Evolutionary conservation across 2,797 vertebrate species (phyloP), one percentile per base, ranked within the genome.

Genomic region (Nyctalus aviator): DNA sequence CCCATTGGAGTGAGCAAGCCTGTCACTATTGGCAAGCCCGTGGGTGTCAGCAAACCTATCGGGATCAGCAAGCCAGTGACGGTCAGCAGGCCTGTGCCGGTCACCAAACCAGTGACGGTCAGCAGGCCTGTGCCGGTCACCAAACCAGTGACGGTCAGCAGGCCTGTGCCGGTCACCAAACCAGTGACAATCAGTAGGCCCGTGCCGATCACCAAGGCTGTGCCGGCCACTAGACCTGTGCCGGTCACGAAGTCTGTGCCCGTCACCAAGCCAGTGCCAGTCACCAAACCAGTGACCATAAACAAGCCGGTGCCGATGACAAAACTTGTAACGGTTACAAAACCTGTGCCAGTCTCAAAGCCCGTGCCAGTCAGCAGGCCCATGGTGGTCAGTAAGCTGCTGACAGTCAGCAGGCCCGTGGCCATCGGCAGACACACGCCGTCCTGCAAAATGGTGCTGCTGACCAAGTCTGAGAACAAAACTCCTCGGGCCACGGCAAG

Each of bases 401-500:
- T 96, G 84, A 46, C 95, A 0, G 95, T 93, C 77, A 96, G 84
- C 94, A 97, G 95, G 90, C 97, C 97, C 30, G 27, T 96, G 18
- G 96, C 96, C 85, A 53, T 97, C 93, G 90, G 96, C 93, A 97
- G 96, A 88, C 95, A 96, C 37, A 55, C 95, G 5, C 73, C 91
- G 0, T 90, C 97, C 37, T 97, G 97, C 95, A 97, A 97, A 72
- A 79, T 97, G 94, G 90, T 96, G 85, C 85, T 96, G 83, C 92
- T 97, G 79, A 92, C 96, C 94, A 98, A 98, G 97, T 96, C 97
- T 0, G 98, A 99, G 97, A 95, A 98, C 89, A 99, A 98, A 98
- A 97, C 98, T 76, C 98, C 98, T 62, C 99, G 99, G 96, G 96
- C 97, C 57, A 75, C 98, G 1, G 97, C 98, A 96, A 99, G 99